phyloP scores from a whole-genome alignment of 2,113 vertebrate species.

The Esox niger region DNA sequence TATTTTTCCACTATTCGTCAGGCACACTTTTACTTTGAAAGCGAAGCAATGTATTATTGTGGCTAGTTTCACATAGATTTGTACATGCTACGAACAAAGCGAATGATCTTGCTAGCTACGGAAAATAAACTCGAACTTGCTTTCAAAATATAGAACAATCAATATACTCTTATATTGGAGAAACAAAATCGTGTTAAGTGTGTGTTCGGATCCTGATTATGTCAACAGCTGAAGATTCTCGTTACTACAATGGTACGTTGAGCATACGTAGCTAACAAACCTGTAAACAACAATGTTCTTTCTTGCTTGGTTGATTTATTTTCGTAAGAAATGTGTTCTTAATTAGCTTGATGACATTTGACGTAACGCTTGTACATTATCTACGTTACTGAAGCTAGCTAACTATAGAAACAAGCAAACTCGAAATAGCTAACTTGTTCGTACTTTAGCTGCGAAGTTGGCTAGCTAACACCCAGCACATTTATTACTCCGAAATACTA shows the following conservation, averaged over 20 bases:
- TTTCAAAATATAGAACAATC: not conserved
- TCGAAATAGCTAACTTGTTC: too few relatives aligned
- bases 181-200: not conserved
- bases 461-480: too few relatives aligned
- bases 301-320: not conserved
- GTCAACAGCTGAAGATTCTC: slow-evolving; percentile 46
- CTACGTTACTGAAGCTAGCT: not conserved
- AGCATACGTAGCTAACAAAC: not conserved
- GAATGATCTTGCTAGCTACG: not conserved
- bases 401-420: not conserved
- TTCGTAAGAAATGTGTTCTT: not conserved
- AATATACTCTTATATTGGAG: not conserved
- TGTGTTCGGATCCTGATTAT: slow-evolving; percentile 20
- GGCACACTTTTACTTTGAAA: too few relatives aligned
- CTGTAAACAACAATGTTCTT: not conserved
- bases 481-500: too few relatives aligned
- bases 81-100: not conserved
- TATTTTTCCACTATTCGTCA: not conserved
- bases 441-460: too few relatives aligned
- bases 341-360: not conserved
- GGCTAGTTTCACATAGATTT: too few relatives aligned
- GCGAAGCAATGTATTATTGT: too few relatives aligned
- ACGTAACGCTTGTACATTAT: not conserved
- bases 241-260: slow-evolving; percentile 42
- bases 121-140: not conserved